phyloP scores from a whole-genome alignment of 2,888 invertebrate species.

The Eucriotettix oculatus region DNA sequence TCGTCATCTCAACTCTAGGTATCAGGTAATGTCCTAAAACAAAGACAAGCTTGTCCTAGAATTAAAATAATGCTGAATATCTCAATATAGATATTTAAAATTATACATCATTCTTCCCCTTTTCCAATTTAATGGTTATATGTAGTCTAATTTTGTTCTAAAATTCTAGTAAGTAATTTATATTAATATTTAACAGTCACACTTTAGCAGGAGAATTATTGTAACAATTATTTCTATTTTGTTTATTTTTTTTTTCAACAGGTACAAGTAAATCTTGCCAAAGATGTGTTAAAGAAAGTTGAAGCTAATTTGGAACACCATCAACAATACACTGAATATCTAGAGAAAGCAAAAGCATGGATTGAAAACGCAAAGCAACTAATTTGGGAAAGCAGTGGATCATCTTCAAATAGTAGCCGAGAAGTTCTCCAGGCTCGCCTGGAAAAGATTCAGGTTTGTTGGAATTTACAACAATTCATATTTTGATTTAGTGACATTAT shows the following conservation, averaged over 20 bases:
- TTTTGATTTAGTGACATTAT: neutral
- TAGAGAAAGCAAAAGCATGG: slow-evolving; percentile 64
- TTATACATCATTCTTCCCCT: no score
- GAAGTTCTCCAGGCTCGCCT: slow-evolving; percentile 69
- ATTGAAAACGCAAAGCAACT: slow-evolving; percentile 73
- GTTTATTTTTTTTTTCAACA: slow-evolving; percentile 15
- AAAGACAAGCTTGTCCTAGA: no score
- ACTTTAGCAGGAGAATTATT: no score
- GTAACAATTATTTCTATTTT: neutral
- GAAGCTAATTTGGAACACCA: slow-evolving; percentile 79
- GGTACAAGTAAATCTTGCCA: slow-evolving; percentile 70
- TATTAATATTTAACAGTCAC: no score
- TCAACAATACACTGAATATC: slow-evolving; percentile 58
- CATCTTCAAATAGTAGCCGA: slow-evolving; percentile 54
- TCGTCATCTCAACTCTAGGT: slow-evolving; percentile 69
- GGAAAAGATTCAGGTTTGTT: slow-evolving; percentile 30
- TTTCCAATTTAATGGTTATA: no score
- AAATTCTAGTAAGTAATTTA: no score
- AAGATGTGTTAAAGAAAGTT: slow-evolving; percentile 79
- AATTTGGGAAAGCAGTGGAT: slow-evolving; percentile 63
- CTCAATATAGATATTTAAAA: no score
- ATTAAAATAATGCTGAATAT: no score
- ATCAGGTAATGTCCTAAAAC: slow-evolving; percentile 35
- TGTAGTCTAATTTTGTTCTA: no score
- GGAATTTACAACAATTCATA: neutral